phyloP scores from a whole-genome alignment of 2,113 vertebrate genomes.

The Bothrops jararaca region DNA sequence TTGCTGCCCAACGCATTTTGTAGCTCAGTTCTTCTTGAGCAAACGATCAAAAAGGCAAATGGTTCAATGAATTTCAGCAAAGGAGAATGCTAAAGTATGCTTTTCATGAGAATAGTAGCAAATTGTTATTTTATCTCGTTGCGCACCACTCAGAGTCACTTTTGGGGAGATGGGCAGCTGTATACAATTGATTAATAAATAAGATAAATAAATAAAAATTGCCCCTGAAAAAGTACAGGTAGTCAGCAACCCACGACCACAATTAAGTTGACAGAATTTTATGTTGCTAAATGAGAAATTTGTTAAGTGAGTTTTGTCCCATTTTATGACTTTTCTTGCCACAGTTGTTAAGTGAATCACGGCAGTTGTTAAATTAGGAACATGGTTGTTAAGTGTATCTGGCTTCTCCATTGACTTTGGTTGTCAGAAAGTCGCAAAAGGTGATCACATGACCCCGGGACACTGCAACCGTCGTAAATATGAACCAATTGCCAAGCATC shows the following conservation, averaged over 20 bases:
- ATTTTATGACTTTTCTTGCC: neutral
- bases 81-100: neutral
- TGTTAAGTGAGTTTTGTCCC: neutral
- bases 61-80: neutral
- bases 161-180: neutral
- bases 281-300: neutral
- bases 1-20: neutral
- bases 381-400: neutral
- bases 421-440: no score
- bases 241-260: neutral
- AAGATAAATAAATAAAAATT: neutral
- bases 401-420: no score
- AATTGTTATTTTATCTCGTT: neutral
- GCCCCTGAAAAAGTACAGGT: neutral
- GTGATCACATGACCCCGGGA: neutral
- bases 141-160: neutral
- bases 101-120: neutral
- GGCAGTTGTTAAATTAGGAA: neutral
- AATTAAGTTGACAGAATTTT: neutral
- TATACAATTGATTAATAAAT: neutral
- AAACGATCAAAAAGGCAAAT: neutral
- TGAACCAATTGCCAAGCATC: neutral
- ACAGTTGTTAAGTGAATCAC: neutral
- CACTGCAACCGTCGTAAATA: neutral
- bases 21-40: neutral